Percentiles rank a stretch among this genome's conserved stretches.
phyloP scores from a whole-genome alignment of 2,113 vertebrate species.

The Sylvietta virens region DNA sequence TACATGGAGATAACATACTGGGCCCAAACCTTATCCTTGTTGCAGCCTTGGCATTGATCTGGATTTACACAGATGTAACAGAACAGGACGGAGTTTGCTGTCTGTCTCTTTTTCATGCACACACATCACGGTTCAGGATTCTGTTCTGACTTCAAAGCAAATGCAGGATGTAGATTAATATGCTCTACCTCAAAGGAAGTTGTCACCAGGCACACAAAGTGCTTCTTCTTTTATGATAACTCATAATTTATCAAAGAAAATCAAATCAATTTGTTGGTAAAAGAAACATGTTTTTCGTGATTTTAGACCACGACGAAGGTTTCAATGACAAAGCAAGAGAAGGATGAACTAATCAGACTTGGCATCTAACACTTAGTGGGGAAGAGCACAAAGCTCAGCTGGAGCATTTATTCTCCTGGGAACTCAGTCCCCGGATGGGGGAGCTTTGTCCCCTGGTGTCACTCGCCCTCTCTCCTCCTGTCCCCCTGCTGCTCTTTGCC shows the following conservation, averaged over 20 bases:
- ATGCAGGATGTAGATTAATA: slow-evolving; percentile 18
- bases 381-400: slow-evolving; percentile 18
- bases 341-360: slow-evolving; percentile 19
- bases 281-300: slow-evolving; percentile 44
- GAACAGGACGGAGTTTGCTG: not conserved
- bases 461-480: not conserved
- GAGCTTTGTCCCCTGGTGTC: not conserved
- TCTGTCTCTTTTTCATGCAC: slow-evolving; percentile 4
- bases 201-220: slow-evolving; percentile 45
- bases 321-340: slow-evolving; percentile 13
- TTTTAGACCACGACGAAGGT: slow-evolving; percentile 6
- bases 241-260: slow-evolving; percentile 67
- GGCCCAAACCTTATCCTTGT: not conserved
- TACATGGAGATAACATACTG: not conserved
- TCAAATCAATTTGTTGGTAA: slow-evolving; percentile 59
- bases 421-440: not conserved
- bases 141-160: slow-evolving; percentile 58
- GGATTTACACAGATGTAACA: not conserved
- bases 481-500: not conserved
- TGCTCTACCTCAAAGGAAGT: slow-evolving; percentile 55
- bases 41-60: not conserved
- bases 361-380: not conserved
- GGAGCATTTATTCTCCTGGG: not conserved
- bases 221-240: slow-evolving; percentile 47
- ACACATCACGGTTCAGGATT: slow-evolving; percentile 5